These are phyloP conservation scores for Pharmacophagus antenor DNA, from an alignment of 2,888 invertebrate species.

Conservation along the genomic window DNA sequence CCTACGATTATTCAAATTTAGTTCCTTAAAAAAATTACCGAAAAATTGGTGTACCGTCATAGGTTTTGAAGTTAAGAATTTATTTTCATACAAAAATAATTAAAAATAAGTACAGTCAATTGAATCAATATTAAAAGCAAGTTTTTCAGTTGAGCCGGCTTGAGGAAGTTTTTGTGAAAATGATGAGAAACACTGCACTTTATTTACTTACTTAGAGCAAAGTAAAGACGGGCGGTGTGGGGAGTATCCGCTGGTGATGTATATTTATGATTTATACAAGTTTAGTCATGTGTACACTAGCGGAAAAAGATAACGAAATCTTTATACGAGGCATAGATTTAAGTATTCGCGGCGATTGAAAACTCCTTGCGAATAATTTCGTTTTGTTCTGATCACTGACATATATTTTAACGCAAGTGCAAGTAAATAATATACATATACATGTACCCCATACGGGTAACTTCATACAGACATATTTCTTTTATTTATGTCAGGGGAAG, in stretches of 20 bases:
- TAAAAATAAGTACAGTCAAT: too few relatives aligned
- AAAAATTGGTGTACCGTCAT: too few relatives aligned
- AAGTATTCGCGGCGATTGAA: slow-evolving; percentile 52
- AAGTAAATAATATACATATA: neutral
- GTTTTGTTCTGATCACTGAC: neutral
- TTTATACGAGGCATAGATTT: slow-evolving; percentile 64
- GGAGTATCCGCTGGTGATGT: slow-evolving; percentile 53
- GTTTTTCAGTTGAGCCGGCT: too few relatives aligned
- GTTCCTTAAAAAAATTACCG: too few relatives aligned
- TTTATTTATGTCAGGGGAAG: slow-evolving; percentile 14
- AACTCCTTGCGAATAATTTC: neutral
- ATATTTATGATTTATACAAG: slow-evolving; percentile 80
- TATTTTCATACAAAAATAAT: too few relatives aligned
- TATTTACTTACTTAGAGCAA: neutral
- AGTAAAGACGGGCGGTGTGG: neutral
- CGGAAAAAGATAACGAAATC: slow-evolving; percentile 67
- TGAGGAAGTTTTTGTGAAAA: neutral
- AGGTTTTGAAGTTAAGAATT: too few relatives aligned
- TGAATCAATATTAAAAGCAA: too few relatives aligned
- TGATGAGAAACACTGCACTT: neutral
- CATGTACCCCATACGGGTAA: slow-evolving; percentile 27
- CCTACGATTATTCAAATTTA: too few relatives aligned
- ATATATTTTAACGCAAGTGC: too few relatives aligned
- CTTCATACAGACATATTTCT: slow-evolving; percentile 25
- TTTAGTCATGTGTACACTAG: slow-evolving; percentile 73